These are phyloP conservation scores for Boulengeromyrus knoepffleri DNA, from an alignment of 2,113 vertebrate species.

Conservation along the genomic window DNA sequence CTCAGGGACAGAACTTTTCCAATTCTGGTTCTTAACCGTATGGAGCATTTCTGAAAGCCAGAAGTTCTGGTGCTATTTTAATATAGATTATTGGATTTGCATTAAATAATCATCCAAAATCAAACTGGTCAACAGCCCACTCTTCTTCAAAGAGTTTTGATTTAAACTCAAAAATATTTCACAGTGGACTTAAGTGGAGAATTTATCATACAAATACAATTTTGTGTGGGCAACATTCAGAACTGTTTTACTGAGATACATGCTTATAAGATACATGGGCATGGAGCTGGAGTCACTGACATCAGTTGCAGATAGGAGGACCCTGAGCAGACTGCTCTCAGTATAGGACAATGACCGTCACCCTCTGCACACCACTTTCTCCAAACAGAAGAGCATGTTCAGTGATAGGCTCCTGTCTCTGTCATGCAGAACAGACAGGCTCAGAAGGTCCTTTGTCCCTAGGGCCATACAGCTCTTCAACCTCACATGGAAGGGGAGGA, in stretches of 20 bases:
- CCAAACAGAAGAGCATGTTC: too few species aligned
- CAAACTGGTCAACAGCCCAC: not conserved
- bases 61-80: not conserved
- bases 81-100: slow-evolving; percentile 10
- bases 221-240: too few species aligned
- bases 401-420: too few species aligned
- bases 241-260: not conserved
- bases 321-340: too few species aligned
- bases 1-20: not conserved
- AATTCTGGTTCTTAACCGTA: not conserved
- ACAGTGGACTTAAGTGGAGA: not conserved
- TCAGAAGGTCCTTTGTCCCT: too few species aligned
- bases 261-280: not conserved
- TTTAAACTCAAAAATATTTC: not conserved
- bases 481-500: too few species aligned
- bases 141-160: not conserved
- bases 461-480: too few species aligned
- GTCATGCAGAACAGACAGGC: too few species aligned
- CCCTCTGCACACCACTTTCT: too few species aligned
- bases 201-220: not conserved
- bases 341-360: too few species aligned
- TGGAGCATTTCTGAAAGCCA: not conserved
- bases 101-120: slow-evolving; percentile 11
- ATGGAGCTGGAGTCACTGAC: too few species aligned
- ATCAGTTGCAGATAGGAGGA: too few species aligned